Evolutionary conservation across 2,113 vertebrate species (phyloP).

Genomic region (Bos taurus): DNA sequence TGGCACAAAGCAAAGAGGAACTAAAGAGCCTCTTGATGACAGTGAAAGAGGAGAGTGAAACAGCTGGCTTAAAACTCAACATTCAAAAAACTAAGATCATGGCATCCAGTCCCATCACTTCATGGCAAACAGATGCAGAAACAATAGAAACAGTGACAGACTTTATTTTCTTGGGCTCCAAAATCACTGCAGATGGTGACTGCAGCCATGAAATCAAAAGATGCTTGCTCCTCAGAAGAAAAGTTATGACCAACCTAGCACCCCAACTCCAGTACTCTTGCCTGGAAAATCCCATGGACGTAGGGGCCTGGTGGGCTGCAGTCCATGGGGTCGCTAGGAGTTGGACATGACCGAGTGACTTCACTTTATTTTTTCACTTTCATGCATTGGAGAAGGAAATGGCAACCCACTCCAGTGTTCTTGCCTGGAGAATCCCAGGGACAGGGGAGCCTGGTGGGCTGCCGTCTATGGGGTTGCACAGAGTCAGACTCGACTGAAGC

Average conservation of each 20-base stretch:
- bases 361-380: too few species aligned
- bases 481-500: too few species aligned
- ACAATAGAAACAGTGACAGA: background rate
- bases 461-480: too few species aligned
- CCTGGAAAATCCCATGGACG: too few species aligned
- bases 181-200: background rate
- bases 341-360: accelerated
- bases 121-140: background rate
- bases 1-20: background rate
- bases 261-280: too few species aligned
- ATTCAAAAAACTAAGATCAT: background rate
- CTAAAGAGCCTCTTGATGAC: background rate
- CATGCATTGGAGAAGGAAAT: too few species aligned
- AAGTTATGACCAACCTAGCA: background rate
- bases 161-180: background rate
- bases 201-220: background rate
- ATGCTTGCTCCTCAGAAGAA: background rate
- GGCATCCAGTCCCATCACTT: background rate
- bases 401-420: too few species aligned
- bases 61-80: background rate
- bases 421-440: too few species aligned
- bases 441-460: too few species aligned
- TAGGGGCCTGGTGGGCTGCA: too few species aligned
- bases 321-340: too few species aligned
- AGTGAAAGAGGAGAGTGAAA: background rate